phyloP scores from a whole-genome alignment of 2,888 invertebrate species.

The Pandemis corylana region DNA sequence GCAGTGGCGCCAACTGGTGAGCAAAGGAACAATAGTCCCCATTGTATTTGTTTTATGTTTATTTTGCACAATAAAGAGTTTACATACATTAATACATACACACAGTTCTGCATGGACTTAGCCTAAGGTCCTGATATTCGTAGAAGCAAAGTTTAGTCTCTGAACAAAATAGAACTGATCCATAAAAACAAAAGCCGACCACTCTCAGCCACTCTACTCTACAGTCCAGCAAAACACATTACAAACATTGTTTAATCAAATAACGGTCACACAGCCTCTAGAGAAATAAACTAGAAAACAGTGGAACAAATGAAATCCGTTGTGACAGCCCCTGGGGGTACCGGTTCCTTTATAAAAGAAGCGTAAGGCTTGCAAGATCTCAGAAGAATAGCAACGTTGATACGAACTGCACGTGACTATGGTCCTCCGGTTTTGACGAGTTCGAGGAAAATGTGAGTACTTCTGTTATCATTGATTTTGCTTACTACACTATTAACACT shows the following conservation, averaged over 20 bases:
- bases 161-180: constrained; percentile 22
- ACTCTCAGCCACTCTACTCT: constrained; percentile 50
- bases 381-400: constrained; percentile 53
- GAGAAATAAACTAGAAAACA: constrained; percentile 53
- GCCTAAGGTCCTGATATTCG: no score
- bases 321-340: constrained; percentile 70
- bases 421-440: constrained; percentile 34
- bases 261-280: constrained; percentile 68
- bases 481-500: no score
- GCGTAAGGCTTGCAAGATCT: constrained; percentile 43
- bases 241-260: constrained; percentile 80
- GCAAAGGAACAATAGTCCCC: no score
- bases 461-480: not conserved
- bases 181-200: constrained; percentile 50
- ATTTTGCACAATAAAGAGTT: no score
- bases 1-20: no score
- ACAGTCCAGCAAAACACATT: constrained; percentile 70
- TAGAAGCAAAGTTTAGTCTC: no score
- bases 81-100: no score
- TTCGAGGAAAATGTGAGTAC: constrained; percentile 30
- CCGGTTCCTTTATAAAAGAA: constrained; percentile 69
- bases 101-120: no score
- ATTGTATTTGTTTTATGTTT: no score
- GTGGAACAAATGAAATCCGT: constrained; percentile 64
- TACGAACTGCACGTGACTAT: constrained; percentile 18